These are phyloP conservation scores for Progne subis DNA, from an alignment of 2,113 vertebrate species.

Conservation along the genomic window DNA sequence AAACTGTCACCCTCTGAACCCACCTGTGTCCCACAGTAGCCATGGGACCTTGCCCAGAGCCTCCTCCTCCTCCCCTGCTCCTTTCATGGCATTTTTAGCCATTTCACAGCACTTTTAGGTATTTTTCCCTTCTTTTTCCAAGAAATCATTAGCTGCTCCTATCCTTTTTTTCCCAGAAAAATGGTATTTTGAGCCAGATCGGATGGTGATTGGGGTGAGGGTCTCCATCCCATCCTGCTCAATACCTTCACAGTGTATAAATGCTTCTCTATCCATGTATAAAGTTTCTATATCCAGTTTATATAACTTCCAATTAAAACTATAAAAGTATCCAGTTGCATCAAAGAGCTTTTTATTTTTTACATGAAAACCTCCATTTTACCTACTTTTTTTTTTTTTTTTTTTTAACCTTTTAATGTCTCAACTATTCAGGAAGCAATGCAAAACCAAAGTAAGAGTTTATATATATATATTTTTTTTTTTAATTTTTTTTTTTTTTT, in stretches of 20 bases:
- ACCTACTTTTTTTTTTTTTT: background rate
- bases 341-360: background rate
- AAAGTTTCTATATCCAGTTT: background rate
- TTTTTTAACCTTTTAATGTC: too few relatives aligned
- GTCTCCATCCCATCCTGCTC: background rate
- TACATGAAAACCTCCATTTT: background rate
- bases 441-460: slow-evolving; percentile 29
- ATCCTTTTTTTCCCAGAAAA: background rate
- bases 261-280: background rate
- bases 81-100: background rate
- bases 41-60: background rate
- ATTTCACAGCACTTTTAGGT: background rate
- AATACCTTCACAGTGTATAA: background rate
- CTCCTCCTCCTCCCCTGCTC: background rate
- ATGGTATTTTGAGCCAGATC: background rate
- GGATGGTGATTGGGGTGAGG: background rate
- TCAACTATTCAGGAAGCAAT: slow-evolving; percentile 1
- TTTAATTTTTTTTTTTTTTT: background rate
- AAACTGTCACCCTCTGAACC: accelerated
- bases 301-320: background rate
- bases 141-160: background rate
- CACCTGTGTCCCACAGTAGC: accelerated
- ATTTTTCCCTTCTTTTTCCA: accelerated
- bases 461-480: background rate
- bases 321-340: background rate